These are phyloP conservation scores for Oegoconia quadripuncta DNA, from an alignment of 2,888 invertebrate genomes.

Conservation along the genomic window DNA sequence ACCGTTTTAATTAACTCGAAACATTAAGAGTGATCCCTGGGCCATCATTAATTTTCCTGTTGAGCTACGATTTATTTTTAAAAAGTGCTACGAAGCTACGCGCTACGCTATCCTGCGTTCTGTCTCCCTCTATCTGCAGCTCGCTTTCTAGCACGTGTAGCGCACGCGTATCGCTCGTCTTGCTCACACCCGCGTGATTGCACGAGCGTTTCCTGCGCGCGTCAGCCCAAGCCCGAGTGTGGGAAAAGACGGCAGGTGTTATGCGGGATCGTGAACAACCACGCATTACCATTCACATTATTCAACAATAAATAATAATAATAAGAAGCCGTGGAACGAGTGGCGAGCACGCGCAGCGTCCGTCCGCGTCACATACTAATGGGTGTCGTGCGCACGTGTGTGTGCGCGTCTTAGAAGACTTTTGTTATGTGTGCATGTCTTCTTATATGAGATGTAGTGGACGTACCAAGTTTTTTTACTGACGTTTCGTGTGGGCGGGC, in stretches of 20 bases:
- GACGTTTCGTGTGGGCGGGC: constrained; percentile 69
- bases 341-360: constrained; percentile 75
- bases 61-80: constrained; percentile 21
- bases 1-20: constrained; percentile 35
- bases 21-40: constrained; percentile 28
- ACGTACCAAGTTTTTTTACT: constrained; percentile 48
- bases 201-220: constrained; percentile 59
- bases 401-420: constrained; percentile 38
- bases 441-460: constrained; percentile 35
- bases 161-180: constrained; percentile 48
- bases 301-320: constrained; percentile 79
- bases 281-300: constrained; percentile 79
- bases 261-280: constrained; percentile 80
- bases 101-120: constrained; percentile 42
- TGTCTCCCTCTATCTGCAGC: constrained; percentile 40
- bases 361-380: constrained; percentile 67
- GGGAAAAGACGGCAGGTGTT: constrained; percentile 82
- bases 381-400: constrained; percentile 47
- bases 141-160: constrained; percentile 54
- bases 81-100: constrained; percentile 35
- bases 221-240: constrained; percentile 61
- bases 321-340: constrained; percentile 77
- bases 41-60: constrained; percentile 34
- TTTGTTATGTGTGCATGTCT: constrained; percentile 32
- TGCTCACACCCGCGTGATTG: constrained; percentile 51